Percentiles rank a stretch among this genome's conserved stretches.
Conservation (phyloP, 2,113 vertebrate genomes). For the Myotis yumanensis region DNA sequence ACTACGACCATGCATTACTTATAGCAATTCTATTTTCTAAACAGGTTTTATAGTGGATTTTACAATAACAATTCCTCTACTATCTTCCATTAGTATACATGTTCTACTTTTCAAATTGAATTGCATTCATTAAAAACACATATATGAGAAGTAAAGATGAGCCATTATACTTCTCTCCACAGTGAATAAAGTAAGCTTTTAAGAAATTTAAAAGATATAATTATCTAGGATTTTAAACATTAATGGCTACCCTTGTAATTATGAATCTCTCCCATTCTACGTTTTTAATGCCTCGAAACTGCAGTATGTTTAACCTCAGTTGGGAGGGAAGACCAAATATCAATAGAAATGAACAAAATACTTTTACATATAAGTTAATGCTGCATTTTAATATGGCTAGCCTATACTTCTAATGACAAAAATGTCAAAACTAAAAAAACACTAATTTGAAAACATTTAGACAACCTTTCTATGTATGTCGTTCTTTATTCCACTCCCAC, state of each 20-base stretch:
- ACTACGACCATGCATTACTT: neutral
- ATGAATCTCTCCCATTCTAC: neutral
- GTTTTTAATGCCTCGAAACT: conserved; percentile 1
- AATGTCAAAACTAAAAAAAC: neutral
- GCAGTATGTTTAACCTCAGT: neutral
- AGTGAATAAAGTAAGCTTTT: conserved; percentile 32
- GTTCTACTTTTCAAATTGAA: conserved; percentile 23
- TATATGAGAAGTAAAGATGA: conserved; percentile 16
- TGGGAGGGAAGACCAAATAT: neutral
- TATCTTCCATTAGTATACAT: neutral
- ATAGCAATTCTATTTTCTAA: conserved; percentile 32
- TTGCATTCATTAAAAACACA: conserved; percentile 38
- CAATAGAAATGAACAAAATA: conserved; percentile 20
- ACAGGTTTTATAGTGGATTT: neutral
- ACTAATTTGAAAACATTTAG: conserved; percentile 36
- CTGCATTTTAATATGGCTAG: neutral
- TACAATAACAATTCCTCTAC: conserved; percentile 2
- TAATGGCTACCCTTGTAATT: conserved; percentile 31
- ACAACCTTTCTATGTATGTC: conserved; percentile 43
- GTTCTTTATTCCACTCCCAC: neutral
- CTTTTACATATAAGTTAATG: conserved; percentile 37
- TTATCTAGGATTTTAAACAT: conserved; percentile 23
- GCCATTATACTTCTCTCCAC: neutral
- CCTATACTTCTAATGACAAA: neutral
- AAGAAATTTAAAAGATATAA: conserved; percentile 45